Percentiles rank a stretch among this genome's conserved stretches.
phyloP scores from a whole-genome alignment of 2,113 vertebrate genomes.

The Ardeotis arabs region DNA sequence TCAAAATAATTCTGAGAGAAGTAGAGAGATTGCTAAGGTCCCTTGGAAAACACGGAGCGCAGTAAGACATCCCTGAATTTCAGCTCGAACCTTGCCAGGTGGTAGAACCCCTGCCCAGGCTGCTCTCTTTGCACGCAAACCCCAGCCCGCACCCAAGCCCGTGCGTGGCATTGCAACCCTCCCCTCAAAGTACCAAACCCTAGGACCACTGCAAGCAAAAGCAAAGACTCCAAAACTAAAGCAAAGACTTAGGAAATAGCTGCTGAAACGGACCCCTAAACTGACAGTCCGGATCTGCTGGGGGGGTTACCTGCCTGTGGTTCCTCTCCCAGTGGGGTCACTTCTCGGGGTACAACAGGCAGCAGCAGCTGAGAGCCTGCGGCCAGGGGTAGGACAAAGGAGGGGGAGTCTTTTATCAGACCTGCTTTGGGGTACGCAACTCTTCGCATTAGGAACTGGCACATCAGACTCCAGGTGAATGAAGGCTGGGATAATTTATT shows the following conservation, averaged over 20 bases:
- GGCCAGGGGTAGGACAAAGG: background rate
- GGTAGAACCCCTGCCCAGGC: background rate
- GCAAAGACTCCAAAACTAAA: background rate
- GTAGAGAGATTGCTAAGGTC: background rate
- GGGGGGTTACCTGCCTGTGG: background rate
- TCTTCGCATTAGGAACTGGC: background rate
- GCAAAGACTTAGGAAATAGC: background rate
- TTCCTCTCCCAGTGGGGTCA: background rate
- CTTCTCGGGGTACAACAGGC: background rate
- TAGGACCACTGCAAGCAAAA: background rate
- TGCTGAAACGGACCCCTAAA: background rate
- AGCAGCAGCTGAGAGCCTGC: background rate
- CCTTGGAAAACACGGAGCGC: background rate
- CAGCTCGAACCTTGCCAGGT: background rate
- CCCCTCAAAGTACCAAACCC: background rate
- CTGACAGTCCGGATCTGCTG: background rate
- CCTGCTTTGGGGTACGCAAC: background rate
- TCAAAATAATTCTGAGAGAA: constrained; percentile 25
- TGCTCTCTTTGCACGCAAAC: background rate
- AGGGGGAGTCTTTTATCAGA: background rate
- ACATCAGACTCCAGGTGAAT: background rate
- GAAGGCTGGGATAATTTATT: background rate
- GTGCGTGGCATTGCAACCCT: background rate
- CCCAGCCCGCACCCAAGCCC: background rate
- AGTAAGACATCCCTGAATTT: background rate